These are phyloP conservation scores for Ligdia adustata DNA, from an alignment of 2,888 invertebrate genomes.

Conservation along the genomic window DNA sequence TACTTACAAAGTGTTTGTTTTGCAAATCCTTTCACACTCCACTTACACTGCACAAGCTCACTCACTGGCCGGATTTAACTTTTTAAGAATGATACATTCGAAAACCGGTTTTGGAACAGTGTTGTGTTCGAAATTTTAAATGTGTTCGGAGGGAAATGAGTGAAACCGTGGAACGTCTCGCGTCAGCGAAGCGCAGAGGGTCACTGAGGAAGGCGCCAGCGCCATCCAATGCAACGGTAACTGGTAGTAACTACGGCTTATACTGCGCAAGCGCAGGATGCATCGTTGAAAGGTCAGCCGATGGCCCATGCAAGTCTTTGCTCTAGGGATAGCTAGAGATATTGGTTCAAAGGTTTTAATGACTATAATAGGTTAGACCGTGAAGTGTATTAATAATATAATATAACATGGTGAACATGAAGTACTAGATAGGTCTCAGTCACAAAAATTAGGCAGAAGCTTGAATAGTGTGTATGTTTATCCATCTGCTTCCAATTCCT, in stretches of 20 bases:
- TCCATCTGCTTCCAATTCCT: too few relatives aligned
- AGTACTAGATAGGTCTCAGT: too few relatives aligned
- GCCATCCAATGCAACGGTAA: conserved; percentile 33
- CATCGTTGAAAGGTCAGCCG: conserved; percentile 31
- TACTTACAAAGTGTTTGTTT: conserved; percentile 34
- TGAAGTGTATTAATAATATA: too few relatives aligned
- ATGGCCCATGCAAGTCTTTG: conserved; percentile 4
- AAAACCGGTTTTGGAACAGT: conserved; percentile 31
- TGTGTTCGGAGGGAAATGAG: too few relatives aligned
- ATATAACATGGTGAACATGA: too few relatives aligned
- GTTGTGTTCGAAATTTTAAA: conserved; percentile 31
- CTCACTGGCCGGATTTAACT: conserved; percentile 18
- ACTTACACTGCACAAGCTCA: conserved; percentile 22
- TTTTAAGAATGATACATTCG: conserved; percentile 27
- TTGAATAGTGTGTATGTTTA: too few relatives aligned
- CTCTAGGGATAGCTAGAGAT: background rate
- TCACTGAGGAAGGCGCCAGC: conserved; percentile 50
- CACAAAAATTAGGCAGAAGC: too few relatives aligned
- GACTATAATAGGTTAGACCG: too few relatives aligned
- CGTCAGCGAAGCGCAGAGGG: conserved; percentile 59
- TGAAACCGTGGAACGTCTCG: conserved; percentile 58
- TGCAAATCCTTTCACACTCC: conserved; percentile 37
- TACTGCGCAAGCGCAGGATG: conserved; percentile 18
- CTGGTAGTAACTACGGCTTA: background rate
- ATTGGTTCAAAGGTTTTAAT: too few relatives aligned